Evolutionary conservation across 2,113 vertebrate species (phyloP), one percentile per base, ranked within the genome.

Genomic region (Labeo rohita): DNA sequence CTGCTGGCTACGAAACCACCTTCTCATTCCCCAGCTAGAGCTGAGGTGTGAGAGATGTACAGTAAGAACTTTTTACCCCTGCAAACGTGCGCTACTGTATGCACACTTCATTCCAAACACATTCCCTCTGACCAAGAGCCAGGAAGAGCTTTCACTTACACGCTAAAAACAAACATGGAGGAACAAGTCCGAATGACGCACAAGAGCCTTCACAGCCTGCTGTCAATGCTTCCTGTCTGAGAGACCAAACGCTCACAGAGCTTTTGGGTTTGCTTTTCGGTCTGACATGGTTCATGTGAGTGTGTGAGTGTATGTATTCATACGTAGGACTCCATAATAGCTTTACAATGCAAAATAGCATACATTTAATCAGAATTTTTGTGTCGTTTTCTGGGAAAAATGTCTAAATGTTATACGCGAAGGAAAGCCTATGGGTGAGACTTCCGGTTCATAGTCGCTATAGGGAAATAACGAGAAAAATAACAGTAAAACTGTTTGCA

Each of bases 111-210:
- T 86, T 86, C 68, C 84, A 76, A 73, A 47, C 86, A 80, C 66
- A 75, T 86, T 85, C 56, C 78, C 73, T 83, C 16, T 86, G 77
- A 59, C 39, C 82, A 70, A 23, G 8, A 85, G 74, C 78, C 75
- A 88, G 81, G 80, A 78, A 89, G 81, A 85, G 87, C 83, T 89
- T 87, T 88, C 87, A 87, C 87, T 73, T 54, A n/a, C 47, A 85
- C 47, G 80, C 81, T 86, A 88, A 91, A 91, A 89, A 83, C 87
- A 90, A 91, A 90, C 88, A 85, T 85, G 75, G 75, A 85, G 68
- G 74, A 43, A 86, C 56, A 72, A 86, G 74, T 87, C 56, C 79
- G 87, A 83, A 79, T 89, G 87, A 89, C 86, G 84, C 85, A 89
- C 85, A 88, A 49, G 43, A 86, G 83, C 82, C 68, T 90, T 91